A percentile compares a stretch with the other conserved stretches of the same genome.
phyloP scores from a whole-genome alignment of 2,888 invertebrate genomes.

The Lycaena phlaeas region DNA sequence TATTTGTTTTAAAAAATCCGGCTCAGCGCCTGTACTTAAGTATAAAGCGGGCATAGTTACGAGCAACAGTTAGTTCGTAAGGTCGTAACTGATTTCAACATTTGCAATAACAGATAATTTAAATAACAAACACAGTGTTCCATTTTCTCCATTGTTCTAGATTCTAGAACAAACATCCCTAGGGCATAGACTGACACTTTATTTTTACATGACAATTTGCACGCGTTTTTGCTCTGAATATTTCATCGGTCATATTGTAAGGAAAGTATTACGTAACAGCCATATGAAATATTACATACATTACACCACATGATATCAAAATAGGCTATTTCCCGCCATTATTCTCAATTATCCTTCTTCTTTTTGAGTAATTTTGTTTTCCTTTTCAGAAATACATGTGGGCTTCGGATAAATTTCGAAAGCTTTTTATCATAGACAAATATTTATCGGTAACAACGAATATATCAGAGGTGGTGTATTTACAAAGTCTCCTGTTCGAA shows the following conservation, averaged over 20 bases:
- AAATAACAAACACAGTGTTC: no score
- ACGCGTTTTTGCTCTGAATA: not conserved
- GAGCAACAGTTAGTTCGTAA: no score
- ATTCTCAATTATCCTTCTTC: slow-evolving; percentile 31
- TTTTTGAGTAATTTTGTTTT: slow-evolving; percentile 34
- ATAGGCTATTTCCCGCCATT: not conserved
- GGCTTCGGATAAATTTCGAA: slow-evolving; percentile 36
- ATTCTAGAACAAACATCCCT: no score
- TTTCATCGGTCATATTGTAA: not conserved
- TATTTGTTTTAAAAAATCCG: no score
- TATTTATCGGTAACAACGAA: slow-evolving; percentile 34
- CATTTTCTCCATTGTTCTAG: no score
- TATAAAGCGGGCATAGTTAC: no score
- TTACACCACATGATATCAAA: not conserved
- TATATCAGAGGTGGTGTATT: slow-evolving; percentile 35
- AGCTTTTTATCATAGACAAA: slow-evolving; percentile 39
- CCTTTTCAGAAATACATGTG: slow-evolving; percentile 41
- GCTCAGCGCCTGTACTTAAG: no score
- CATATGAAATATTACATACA: not conserved
- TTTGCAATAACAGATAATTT: no score
- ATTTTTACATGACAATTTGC: no score
- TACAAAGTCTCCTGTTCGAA: slow-evolving; percentile 34
- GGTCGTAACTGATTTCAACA: no score
- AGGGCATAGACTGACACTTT: no score
- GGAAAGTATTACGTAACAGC: not conserved